Base-by-base conservation (phyloP, 2,113 vertebrate genomes). In the Argyrosomus japonicus region DNA sequence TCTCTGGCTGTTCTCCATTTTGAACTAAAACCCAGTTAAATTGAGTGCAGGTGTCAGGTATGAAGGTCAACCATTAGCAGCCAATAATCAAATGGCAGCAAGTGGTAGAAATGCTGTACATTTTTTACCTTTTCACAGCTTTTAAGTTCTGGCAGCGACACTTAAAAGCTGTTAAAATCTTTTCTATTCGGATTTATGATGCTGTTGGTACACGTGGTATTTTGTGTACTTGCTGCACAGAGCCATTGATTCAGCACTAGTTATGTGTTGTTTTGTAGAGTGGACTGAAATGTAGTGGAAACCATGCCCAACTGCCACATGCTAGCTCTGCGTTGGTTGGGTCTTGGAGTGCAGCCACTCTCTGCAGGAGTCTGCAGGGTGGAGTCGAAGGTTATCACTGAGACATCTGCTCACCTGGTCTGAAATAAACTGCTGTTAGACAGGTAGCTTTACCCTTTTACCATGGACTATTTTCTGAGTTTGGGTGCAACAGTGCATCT, bases 1-100 rank as follows among this genome's bases (percentile, higher is more conserved):
- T 67, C 64, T 77, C 27, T 68, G 60, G 77, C 77, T 71, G 43
- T 4, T 1, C 54, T 81, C 72, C 65, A 58, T 77, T 50, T 58
- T 29, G 15, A 17, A 56, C 54, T 43, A 58, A 75, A 64, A 62
- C n/a, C 64, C 61, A 45, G 6, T 61, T 74, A 61, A 75, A 65
- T 51, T 23, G 15, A 54, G 36, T 17, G 21, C 29, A 68, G 29
- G 62, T 63, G 67, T 51, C 81, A 45, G 56, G 18, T 53, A 19
- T 53, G 71, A 61, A 1, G 48, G 32, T 56, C 54, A 18, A 0
- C 32, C 43, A 13, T 6, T 36, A 18, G n/a, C 58, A 81, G 29
- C 56, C 2, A 51, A 74, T 82, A 40, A 63, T 63, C 5, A 23
- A 45, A 73, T 40, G 43, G 77, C 47, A 48, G 75, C 27, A 51